These are phyloP conservation scores for Microctenopoma stevenorrisi DNA, from an alignment of 2,797 vertebrate species.

Conservation along the genomic window DNA sequence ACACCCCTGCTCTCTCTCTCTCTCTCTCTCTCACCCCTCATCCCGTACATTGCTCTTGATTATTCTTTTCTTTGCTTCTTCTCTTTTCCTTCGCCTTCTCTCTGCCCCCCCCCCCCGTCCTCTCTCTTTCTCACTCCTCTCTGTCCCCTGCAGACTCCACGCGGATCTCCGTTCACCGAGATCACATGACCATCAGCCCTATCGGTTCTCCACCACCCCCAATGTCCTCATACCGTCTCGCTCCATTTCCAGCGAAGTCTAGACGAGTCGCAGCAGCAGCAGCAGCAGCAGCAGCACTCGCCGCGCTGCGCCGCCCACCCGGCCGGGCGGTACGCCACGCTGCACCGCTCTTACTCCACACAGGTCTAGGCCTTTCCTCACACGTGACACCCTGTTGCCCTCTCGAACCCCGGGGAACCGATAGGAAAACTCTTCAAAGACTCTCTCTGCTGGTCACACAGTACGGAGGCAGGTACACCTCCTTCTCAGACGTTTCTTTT, in stretches of 20 bases:
- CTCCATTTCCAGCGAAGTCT: constrained; percentile 89
- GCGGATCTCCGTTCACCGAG: constrained; percentile 85
- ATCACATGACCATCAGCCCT: constrained; percentile 90
- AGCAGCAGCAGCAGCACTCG: constrained; percentile 70
- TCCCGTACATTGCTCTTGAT: constrained; percentile 70
- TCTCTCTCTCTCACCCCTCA: constrained; percentile 17
- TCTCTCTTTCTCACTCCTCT: constrained; percentile 72
- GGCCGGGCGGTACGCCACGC: constrained; percentile 57
- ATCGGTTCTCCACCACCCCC: constrained; percentile 87
- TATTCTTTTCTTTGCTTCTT: constrained; percentile 68
- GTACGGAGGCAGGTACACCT: constrained; percentile 49
- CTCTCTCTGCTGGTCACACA: constrained; percentile 57
- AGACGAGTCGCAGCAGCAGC: constrained; percentile 75
- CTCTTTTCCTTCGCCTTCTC: constrained; percentile 27
- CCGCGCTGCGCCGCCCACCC: constrained; percentile 71
- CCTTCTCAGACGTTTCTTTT: constrained; percentile 24
- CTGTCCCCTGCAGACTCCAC: constrained; percentile 83
- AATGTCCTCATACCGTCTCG: constrained; percentile 87
- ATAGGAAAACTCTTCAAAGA: constrained; percentile 69
- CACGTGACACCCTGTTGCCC: constrained; percentile 25
- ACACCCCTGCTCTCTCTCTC: not conserved
- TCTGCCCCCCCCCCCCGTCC: constrained; percentile 6
- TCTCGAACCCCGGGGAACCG: constrained; percentile 77
- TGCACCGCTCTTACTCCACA: constrained; percentile 81
- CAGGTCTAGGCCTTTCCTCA: constrained; percentile 75